Conservation (phyloP, 2,113 vertebrate genomes). For the Pluvianellus socialis region DNA sequence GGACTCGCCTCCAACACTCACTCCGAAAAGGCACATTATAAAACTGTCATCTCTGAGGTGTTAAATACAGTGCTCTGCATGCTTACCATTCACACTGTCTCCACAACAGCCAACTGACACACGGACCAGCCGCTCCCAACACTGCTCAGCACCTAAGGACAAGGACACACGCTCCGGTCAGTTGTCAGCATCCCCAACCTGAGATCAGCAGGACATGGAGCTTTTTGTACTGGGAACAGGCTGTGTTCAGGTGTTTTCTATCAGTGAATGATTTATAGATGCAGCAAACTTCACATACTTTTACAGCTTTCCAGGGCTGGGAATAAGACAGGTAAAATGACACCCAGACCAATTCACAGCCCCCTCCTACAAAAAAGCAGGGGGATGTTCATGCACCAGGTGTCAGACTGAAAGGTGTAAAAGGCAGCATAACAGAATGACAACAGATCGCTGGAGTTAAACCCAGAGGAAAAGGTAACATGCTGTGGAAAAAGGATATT, state of each 20-base stretch:
- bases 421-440: neutral
- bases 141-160: neutral
- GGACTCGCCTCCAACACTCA: neutral
- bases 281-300: neutral
- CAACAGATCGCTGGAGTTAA: neutral
- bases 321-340: neutral
- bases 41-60: neutral
- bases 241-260: neutral
- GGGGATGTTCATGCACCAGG: neutral
- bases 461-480: neutral
- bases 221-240: neutral
- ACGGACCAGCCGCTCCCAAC: neutral
- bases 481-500: neutral
- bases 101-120: neutral
- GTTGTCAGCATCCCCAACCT: accelerated
- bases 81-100: neutral
- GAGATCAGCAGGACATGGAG: neutral
- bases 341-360: neutral
- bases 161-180: neutral
- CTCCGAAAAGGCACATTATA: neutral
- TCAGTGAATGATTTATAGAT: neutral
- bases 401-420: neutral
- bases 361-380: neutral
- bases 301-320: neutral
- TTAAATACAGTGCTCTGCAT: neutral